Evolutionary conservation across 2,113 vertebrate genomes (phyloP), one percentile per base, ranked within the genome.

Genomic region (Vanacampus margaritifer): DNA sequence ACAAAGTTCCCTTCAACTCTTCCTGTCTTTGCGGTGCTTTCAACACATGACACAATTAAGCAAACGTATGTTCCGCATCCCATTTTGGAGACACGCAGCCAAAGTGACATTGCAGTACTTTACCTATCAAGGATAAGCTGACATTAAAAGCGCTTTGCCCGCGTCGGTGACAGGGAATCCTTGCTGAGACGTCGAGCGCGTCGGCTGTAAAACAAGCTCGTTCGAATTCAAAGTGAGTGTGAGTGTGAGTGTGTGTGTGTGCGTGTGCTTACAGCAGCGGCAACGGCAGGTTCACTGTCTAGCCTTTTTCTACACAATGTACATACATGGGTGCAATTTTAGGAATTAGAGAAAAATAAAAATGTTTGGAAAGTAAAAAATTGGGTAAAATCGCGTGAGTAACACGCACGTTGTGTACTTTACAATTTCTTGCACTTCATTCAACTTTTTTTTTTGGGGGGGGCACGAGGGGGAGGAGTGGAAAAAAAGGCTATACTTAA

Each of bases 101-200:
- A 46, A 35, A 68, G 72, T 37, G 56, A 79, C 78, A 76, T 28
- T 72, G 39, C 16, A 65, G 59, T 48, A 45, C 61, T 73, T 73
- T 80, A 23, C 68, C 72, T 75, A 59, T 73, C 48, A 75, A 79
- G 79, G 79, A 83, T 77, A 73, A 86, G 80, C 80, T 19, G 65
- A 83, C 85, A 82, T 87, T 74, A 89, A 86, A 90, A 32, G 23
- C 70, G 73, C 73, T 69, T 67, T 64, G 53, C 75, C 67, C 46
- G 58, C n/a, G 62, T 79, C 71, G 61, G 63, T 65, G 74, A 71
- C 77, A 72, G 69, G 48, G 73, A 73, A 84, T 77, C 76, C 57
- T 79, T 50, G 45, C 32, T 37, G 64, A 67, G 64, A 72, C 35
- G 45, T 48, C 19, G 39, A 62, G 46, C 26, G 53, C 60, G 54